phyloP scores from a whole-genome alignment of 2,888 invertebrate genomes.

The Dasypolia templi region DNA sequence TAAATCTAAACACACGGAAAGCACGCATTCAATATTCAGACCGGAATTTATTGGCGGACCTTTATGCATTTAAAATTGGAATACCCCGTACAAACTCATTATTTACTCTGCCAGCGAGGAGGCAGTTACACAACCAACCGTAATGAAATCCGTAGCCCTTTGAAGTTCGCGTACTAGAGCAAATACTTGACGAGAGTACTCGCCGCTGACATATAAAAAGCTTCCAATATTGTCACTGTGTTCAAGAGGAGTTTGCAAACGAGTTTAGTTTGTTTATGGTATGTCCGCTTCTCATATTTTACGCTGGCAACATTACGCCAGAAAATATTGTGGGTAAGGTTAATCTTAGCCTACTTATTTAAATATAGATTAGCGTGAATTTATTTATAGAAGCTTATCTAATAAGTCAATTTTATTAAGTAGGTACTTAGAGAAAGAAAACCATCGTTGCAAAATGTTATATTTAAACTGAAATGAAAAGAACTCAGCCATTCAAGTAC shows the following conservation, averaged over 20 bases:
- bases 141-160: slow-evolving; percentile 56
- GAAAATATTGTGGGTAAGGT: background rate
- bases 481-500: slow-evolving; percentile 17
- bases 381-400: background rate
- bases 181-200: slow-evolving; percentile 57
- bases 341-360: background rate
- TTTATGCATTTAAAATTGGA: slow-evolving; percentile 37
- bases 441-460: background rate
- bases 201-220: slow-evolving; percentile 56
- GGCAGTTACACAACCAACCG: slow-evolving; percentile 38
- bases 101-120: slow-evolving; percentile 28
- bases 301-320: slow-evolving; percentile 24
- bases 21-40: background rate
- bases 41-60: slow-evolving; percentile 22
- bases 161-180: slow-evolving; percentile 50
- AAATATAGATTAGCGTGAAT: background rate
- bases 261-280: slow-evolving; percentile 52
- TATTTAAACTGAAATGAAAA: slow-evolving; percentile 7
- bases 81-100: slow-evolving; percentile 24
- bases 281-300: slow-evolving; percentile 36
- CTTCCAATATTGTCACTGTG: slow-evolving; percentile 56
- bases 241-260: slow-evolving; percentile 49
- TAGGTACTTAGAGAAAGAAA: too few relatives aligned
- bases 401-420: too few relatives aligned
- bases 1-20: slow-evolving; percentile 4